Base-by-base conservation (phyloP, 2,797 vertebrate species). In the Micropoecilia bifurca region DNA sequence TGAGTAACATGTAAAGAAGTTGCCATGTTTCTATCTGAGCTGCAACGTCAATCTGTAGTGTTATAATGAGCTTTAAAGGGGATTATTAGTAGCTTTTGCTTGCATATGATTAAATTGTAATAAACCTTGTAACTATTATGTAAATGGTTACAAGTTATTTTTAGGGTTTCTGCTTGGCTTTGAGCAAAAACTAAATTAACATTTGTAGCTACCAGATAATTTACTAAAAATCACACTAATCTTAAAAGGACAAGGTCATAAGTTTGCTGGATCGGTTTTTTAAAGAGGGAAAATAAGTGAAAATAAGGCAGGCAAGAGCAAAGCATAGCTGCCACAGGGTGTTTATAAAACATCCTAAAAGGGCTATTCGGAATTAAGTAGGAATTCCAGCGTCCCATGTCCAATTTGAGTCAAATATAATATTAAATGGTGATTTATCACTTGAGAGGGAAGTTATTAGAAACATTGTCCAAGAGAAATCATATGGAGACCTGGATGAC, bases 271-370 rank as follows among this genome's bases (percentile, higher is more conserved):
- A 28, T 12, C n/a, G 25, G 1, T 59, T 30, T 1, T 59, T 30
- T 22, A 59, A 14, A 59, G 57, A 1, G 3, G 22, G 22, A 0
- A 0, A 0, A 5, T 0, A 2, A 2, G 4, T 28, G 25, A 59
- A 9, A 4, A 57, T 12, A 13, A 30, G 57, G 5, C 57, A 30
- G 1, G 28, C 28, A 16, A 61, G 13, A 61, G 28, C 13, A 33
- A 5, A 61, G 5, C 2, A 12, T 28, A 18, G 55, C 30, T 28
- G n/a, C n/a, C n/a, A 28, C 14, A 59, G n/a, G 4, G 28, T 61
- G 57, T 59, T 10, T 28, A 28, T 28, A 57, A 57, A 59, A 59
- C 28, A 30, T 59, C 4, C 25, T 59, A 30, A 59, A 59, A 5
- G n/a, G 3, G 57, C 28, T 59, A 30, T 28, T 13, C 5, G 6